A percentile compares a stretch with the other conserved stretches of the same genome.
Conservation (phyloP, 2,797 vertebrate species). For the Alouatta caraya region DNA sequence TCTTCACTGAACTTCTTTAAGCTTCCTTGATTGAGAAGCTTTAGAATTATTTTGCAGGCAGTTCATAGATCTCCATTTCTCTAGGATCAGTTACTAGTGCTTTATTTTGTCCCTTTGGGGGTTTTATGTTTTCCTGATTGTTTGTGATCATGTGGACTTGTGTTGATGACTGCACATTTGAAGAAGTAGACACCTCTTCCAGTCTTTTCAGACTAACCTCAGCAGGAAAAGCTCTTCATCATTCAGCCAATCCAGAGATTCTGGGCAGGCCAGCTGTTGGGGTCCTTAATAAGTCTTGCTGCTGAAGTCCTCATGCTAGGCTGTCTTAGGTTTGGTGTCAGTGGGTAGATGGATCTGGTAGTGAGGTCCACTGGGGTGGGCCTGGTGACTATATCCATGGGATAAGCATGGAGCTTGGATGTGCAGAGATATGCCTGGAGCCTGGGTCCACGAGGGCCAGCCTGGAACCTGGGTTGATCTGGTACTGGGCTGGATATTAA, state of each 20-base stretch:
- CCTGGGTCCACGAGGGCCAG: neutral
- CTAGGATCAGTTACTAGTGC: neutral
- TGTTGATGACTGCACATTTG: neutral
- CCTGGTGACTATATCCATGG: neutral
- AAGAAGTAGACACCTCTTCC: neutral
- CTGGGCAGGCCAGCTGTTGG: neutral
- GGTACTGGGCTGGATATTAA: too few species aligned
- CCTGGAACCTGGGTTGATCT: too few species aligned
- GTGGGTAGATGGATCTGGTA: neutral
- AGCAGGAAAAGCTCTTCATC: neutral
- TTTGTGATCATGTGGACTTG: neutral
- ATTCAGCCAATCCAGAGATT: neutral
- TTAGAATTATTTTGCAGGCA: neutral
- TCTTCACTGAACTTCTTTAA: neutral
- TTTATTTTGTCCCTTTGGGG: neutral
- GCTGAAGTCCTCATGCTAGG: neutral
- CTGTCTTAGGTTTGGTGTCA: neutral
- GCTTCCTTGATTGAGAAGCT: neutral
- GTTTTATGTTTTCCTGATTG: neutral
- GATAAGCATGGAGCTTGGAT: neutral
- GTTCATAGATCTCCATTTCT: neutral
- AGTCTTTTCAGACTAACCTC: neutral
- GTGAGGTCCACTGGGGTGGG: neutral
- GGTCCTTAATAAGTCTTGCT: neutral
- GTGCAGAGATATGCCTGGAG: too few species aligned